Percentiles rank a stretch among this genome's conserved stretches.
These are phyloP conservation scores for Pachypanchax playfairii DNA, from an alignment of 2,113 vertebrate species.

Conservation along the genomic window DNA sequence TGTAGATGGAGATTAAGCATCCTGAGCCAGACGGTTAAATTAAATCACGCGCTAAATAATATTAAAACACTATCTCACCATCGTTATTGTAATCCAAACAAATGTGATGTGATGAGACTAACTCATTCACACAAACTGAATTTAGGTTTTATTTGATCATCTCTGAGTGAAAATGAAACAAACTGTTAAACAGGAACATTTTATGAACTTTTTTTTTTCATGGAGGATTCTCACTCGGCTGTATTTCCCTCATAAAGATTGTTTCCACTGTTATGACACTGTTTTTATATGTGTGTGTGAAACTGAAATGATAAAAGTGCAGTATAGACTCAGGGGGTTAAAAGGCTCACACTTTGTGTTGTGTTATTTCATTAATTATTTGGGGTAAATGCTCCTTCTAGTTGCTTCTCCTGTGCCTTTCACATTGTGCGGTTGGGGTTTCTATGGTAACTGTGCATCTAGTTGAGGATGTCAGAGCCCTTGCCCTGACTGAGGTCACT, in stretches of 20 bases:
- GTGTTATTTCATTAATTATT: conserved; percentile 29
- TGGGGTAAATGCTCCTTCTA: background rate
- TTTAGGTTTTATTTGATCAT: conserved; percentile 1
- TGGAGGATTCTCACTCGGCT: conserved; percentile 3
- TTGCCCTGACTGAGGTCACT: conserved; percentile 48
- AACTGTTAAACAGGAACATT: background rate
- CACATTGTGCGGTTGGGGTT: conserved; percentile 50
- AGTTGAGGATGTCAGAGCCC: conserved; percentile 39
- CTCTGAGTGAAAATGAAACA: background rate
- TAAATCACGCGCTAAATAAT: conserved; percentile 17
- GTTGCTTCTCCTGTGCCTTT: conserved; percentile 15
- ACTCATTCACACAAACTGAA: background rate
- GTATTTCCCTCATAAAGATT: background rate
- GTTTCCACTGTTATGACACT: background rate
- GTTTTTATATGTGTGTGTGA: conserved; percentile 1
- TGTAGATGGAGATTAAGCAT: conserved; percentile 12
- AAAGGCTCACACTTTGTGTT: background rate
- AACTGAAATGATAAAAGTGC: conserved; percentile 1
- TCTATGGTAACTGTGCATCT: conserved; percentile 65
- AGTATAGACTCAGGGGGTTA: no score
- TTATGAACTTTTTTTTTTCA: background rate
- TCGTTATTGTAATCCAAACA: conserved; percentile 12
- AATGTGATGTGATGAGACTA: conserved; percentile 17
- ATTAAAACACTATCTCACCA: conserved; percentile 4
- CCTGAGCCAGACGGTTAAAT: conserved; percentile 30